phyloP scores from a whole-genome alignment of 2,797 vertebrate species.

The Thunnus albacares region DNA sequence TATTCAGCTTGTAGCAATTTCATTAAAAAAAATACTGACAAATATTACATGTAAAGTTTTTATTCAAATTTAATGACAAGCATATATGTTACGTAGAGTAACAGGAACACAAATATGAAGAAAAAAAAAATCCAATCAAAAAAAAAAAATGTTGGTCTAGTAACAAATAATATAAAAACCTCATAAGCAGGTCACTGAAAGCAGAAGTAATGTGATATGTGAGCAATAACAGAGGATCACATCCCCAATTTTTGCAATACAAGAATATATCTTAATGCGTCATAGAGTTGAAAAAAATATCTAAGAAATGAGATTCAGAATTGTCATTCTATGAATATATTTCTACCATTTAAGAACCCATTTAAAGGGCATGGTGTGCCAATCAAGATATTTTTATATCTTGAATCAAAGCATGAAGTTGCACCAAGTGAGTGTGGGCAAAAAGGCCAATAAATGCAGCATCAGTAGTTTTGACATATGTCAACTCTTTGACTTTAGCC shows the following conservation, averaged over 20 bases:
- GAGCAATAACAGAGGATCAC: neutral
- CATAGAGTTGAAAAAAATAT: no score
- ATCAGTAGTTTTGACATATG: neutral
- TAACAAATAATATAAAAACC: conserved; percentile 2
- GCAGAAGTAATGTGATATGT: neutral
- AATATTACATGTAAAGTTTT: neutral
- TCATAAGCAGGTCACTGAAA: neutral
- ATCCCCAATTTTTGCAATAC: neutral
- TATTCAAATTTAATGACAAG: neutral
- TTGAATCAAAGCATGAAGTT: neutral
- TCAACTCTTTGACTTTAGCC: neutral
- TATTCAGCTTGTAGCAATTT: neutral
- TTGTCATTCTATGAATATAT: neutral
- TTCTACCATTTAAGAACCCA: no score
- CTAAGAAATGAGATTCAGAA: neutral
- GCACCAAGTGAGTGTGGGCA: no score
- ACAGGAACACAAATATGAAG: neutral
- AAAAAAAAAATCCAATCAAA: neutral
- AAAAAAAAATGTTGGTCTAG: neutral
- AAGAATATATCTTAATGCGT: neutral
- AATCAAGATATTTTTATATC: no score
- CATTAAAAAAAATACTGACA: neutral
- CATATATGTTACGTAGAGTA: neutral
- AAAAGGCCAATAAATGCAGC: neutral
- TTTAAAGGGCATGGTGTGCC: no score